Evolutionary conservation across 2,113 vertebrate species (phyloP).

Genomic region (Entelurus aequoreus): DNA sequence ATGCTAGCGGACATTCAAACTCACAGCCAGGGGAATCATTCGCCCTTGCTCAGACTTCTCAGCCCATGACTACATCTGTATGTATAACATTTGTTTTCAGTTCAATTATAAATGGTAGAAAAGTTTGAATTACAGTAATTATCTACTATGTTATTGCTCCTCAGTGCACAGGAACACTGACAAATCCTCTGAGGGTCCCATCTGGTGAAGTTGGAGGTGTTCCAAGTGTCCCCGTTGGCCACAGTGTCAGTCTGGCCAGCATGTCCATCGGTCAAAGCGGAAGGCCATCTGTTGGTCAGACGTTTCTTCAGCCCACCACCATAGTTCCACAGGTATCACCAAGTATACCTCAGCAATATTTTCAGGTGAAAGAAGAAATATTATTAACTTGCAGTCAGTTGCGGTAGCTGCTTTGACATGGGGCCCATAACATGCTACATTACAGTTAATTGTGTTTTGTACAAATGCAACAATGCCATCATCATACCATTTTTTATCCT

Average conservation of each 20-base stretch:
- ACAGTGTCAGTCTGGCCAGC: conserved; percentile 59
- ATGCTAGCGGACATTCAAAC: conserved; percentile 61
- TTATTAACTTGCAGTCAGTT: conserved; percentile 14
- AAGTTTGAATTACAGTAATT: background rate
- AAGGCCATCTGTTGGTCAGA: conserved; percentile 63
- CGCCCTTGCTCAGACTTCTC: conserved; percentile 54
- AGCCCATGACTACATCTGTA: conserved; percentile 71
- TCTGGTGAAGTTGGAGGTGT: conserved; percentile 61
- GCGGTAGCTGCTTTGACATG: conserved; percentile 9
- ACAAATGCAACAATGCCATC: background rate
- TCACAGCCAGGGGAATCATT: conserved; percentile 65
- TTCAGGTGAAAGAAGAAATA: conserved; percentile 66
- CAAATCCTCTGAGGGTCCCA: conserved; percentile 63
- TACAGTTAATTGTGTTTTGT: background rate
- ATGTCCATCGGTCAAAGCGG: conserved; percentile 60
- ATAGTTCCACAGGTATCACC: conserved; percentile 72
- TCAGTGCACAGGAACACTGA: conserved; percentile 45
- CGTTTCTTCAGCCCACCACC: conserved; percentile 62
- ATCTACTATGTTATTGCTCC: conserved; percentile 29
- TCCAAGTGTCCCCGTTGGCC: conserved; percentile 64
- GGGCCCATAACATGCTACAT: conserved; percentile 3
- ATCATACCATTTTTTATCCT: background rate
- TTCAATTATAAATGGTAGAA: background rate
- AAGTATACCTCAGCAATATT: conserved; percentile 68
- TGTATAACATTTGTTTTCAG: conserved; percentile 28